Percentiles rank a stretch among this genome's conserved stretches.
Evolutionary conservation across 2,888 invertebrate genomes (phyloP).

Genomic region (Tetragonula carbonaria): DNA sequence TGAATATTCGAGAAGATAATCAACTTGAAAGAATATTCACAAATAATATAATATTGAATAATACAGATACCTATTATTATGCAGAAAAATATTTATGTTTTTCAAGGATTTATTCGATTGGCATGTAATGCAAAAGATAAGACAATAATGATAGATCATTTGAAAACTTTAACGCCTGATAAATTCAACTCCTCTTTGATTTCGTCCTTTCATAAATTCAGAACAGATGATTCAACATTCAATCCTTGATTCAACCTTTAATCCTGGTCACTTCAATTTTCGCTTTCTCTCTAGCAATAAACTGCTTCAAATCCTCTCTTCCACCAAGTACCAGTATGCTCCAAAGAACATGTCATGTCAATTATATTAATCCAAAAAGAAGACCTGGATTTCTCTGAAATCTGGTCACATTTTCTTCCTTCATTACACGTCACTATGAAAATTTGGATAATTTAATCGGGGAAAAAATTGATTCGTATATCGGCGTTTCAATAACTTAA

Average conservation of each 20-base stretch:
- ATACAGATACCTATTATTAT: background rate
- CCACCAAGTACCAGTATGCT: background rate
- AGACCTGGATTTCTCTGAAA: background rate
- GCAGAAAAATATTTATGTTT: background rate
- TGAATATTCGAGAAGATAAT: background rate
- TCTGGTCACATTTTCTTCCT: background rate
- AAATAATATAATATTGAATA: no score
- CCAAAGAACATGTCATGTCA: no score
- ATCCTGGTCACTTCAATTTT: background rate
- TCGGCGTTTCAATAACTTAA: rapidly evolving
- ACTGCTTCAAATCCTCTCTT: background rate
- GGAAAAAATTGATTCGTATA: background rate
- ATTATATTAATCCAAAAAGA: background rate
- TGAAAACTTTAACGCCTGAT: background rate
- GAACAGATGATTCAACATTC: background rate
- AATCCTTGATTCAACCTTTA: background rate
- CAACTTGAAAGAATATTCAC: background rate
- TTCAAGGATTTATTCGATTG: background rate
- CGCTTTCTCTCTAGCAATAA: background rate
- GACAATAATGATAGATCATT: background rate
- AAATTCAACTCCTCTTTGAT: no score
- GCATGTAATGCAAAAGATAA: background rate
- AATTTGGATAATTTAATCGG: background rate
- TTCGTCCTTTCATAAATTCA: no score
- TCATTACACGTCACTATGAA: background rate